Evolutionary conservation across 2,797 vertebrate genomes (phyloP).

Genomic region (Urophycis tenuis): DNA sequence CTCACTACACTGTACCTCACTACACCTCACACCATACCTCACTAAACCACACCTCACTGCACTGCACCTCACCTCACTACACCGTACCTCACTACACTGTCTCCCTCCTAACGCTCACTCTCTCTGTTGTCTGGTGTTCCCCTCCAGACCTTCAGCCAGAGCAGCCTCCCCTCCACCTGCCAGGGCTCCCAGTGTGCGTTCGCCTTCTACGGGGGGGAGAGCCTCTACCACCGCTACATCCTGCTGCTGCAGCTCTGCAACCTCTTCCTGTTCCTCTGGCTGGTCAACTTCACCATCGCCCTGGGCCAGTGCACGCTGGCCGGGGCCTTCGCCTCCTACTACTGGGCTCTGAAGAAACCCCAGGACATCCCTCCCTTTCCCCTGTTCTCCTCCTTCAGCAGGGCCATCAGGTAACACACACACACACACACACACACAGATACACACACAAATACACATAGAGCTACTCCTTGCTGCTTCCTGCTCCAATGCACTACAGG

Average conservation of each 20-base stretch:
- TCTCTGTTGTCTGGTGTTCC: not conserved
- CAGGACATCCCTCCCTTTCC: constrained; percentile 85
- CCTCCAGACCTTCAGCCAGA: constrained; percentile 81
- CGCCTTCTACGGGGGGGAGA: constrained; percentile 89
- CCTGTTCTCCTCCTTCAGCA: constrained; percentile 82
- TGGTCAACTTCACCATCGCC: constrained; percentile 90
- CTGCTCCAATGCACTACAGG: not conserved
- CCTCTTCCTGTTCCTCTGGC: constrained; percentile 89
- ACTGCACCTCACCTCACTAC: too few relatives aligned
- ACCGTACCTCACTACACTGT: too few relatives aligned
- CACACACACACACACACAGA: not conserved
- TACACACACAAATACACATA: not conserved
- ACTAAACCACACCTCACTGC: too few relatives aligned
- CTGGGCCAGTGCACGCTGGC: constrained; percentile 95
- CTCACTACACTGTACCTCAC: too few relatives aligned
- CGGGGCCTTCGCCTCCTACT: constrained; percentile 93
- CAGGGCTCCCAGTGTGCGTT: constrained; percentile 85
- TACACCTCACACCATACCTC: too few relatives aligned
- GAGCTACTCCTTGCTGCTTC: not conserved
- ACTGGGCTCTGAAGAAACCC: constrained; percentile 91
- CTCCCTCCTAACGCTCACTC: not conserved
- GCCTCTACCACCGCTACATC: constrained; percentile 82
- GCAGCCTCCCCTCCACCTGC: constrained; percentile 77
- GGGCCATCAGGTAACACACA: constrained; percentile 79
- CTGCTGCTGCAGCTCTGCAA: constrained; percentile 86